A percentile compares a stretch with the other conserved stretches of the same genome.
Evolutionary conservation across 2,797 vertebrate species (phyloP).

Genomic region (Peromyscus eremicus): DNA sequence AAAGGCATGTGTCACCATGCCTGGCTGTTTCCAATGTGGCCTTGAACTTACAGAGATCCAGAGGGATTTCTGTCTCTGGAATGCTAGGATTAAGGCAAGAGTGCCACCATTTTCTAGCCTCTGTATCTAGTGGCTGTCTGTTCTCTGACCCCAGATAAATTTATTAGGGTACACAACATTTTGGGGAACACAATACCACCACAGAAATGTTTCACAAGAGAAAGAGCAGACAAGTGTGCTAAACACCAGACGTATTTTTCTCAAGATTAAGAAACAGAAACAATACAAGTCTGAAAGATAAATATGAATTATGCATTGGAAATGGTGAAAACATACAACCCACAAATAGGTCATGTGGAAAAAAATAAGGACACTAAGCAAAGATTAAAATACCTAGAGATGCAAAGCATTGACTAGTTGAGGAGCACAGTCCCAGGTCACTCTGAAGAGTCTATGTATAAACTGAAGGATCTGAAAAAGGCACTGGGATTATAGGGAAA

Average conservation of each 20-base stretch:
- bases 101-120: too few species aligned
- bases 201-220: neutral
- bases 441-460: neutral
- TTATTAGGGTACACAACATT: too few species aligned
- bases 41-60: too few species aligned
- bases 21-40: too few species aligned
- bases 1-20: too few species aligned
- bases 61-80: too few species aligned
- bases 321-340: neutral
- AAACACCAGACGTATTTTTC: neutral
- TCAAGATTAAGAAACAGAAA: neutral
- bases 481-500: neutral
- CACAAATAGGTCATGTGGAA: neutral
- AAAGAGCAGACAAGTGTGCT: neutral
- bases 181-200: too few species aligned
- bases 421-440: neutral
- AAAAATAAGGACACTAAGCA: neutral
- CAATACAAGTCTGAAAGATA: neutral
- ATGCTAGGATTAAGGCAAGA: too few species aligned
- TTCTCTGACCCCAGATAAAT: too few species aligned
- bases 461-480: neutral
- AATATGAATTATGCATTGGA: neutral
- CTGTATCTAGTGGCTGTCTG: too few species aligned
- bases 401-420: neutral
- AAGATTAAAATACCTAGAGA: neutral